phyloP scores from a whole-genome alignment of 2,113 vertebrate genomes.

The Lates calcarifer region DNA sequence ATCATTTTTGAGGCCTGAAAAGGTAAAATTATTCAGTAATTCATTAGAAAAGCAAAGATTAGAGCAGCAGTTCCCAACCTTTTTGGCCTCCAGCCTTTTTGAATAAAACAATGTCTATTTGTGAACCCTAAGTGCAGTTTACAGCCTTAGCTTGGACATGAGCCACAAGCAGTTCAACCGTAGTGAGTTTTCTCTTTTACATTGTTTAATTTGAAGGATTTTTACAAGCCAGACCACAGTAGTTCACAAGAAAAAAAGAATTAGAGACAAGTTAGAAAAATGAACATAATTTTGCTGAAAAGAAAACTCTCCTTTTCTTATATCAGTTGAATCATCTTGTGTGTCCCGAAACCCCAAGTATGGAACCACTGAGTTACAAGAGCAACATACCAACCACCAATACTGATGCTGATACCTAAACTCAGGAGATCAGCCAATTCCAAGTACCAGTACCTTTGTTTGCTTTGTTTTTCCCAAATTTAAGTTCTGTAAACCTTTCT shows the following conservation, averaged over 20 bases:
- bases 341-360: background rate
- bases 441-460: no score
- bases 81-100: background rate
- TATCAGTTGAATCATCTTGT: background rate
- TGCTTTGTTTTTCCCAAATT: no score
- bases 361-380: background rate
- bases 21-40: background rate
- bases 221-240: background rate
- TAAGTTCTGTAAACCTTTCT: background rate
- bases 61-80: background rate
- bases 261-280: background rate
- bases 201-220: background rate
- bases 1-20: background rate
- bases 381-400: no score
- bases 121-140: background rate
- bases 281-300: background rate
- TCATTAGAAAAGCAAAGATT: background rate
- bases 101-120: slow-evolving; percentile 9
- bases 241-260: background rate
- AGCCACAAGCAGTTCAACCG: background rate
- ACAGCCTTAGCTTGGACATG: background rate
- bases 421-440: no score
- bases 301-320: background rate
- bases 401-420: no score
- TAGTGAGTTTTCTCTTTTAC: background rate